Conservation (phyloP, 2,888 invertebrate species). For the Baccha elongata region DNA sequence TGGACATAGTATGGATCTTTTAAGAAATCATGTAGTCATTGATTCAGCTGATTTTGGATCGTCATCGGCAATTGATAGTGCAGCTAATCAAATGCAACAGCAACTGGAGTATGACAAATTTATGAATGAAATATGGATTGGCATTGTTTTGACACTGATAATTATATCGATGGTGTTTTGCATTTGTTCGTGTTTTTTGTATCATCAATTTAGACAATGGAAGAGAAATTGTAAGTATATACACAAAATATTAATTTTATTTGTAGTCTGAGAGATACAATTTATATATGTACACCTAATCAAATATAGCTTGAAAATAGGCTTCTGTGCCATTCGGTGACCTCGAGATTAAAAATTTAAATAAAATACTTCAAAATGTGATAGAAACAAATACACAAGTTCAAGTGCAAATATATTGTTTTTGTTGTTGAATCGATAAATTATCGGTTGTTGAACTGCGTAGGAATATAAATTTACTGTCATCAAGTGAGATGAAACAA, state of each 20-base stretch:
- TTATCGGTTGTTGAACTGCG: conserved; percentile 48
- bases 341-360: neutral
- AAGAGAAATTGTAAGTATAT: conserved; percentile 84
- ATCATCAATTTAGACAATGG: conserved; percentile 87
- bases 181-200: conserved; percentile 86
- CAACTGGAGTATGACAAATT: conserved; percentile 84
- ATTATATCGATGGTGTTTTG: conserved; percentile 86
- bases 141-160: conserved; percentile 85
- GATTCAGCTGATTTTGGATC: conserved; percentile 77
- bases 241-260: too few relatives aligned
- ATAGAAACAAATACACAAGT: conserved; percentile 39
- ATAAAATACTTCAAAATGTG: neutral
- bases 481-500: neutral
- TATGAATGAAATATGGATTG: conserved; percentile 86
- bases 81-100: conserved; percentile 77
- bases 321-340: neutral
- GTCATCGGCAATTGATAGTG: conserved; percentile 74
- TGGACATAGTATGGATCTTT: conserved; percentile 75
- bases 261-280: too few relatives aligned
- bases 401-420: conserved; percentile 38
- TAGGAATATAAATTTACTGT: neutral
- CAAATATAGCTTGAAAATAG: too few relatives aligned
- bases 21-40: conserved; percentile 78
- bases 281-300: too few relatives aligned
- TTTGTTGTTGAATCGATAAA: conserved; percentile 3